phyloP scores from a whole-genome alignment of 2,888 invertebrate species.

The Melieria crassipennis region DNA sequence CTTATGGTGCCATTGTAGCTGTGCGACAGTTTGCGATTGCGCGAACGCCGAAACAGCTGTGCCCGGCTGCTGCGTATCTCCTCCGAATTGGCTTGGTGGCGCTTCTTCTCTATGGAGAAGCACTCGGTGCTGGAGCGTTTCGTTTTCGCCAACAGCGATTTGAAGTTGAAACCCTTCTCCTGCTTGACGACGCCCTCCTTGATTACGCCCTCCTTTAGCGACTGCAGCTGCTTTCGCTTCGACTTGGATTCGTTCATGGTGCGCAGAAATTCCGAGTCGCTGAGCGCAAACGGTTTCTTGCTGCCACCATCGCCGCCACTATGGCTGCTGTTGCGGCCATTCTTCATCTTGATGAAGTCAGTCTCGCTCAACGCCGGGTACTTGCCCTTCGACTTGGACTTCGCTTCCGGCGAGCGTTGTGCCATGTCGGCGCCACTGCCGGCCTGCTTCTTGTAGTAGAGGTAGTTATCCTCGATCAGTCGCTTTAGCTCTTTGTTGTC shows the following conservation, averaged over 20 bases:
- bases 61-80: constrained; percentile 50
- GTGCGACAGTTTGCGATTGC: constrained; percentile 63
- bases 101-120: constrained; percentile 60
- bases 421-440: constrained; percentile 21
- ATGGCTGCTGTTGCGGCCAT: constrained; percentile 47
- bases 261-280: constrained; percentile 64
- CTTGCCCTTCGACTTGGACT: constrained; percentile 43
- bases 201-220: constrained; percentile 40
- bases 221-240: constrained; percentile 45
- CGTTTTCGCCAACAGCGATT: constrained; percentile 60
- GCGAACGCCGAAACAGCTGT: constrained; percentile 57
- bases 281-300: constrained; percentile 60
- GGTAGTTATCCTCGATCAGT: constrained; percentile 65
- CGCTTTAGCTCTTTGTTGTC: constrained; percentile 65
- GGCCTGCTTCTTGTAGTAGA: constrained; percentile 62
- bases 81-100: constrained; percentile 60
- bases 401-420: background rate
- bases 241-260: constrained; percentile 50
- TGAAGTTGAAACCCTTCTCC: constrained; percentile 61
- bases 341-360: constrained; percentile 63
- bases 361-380: constrained; percentile 63
- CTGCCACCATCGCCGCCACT: constrained; percentile 44
- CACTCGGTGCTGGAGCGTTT: constrained; percentile 63
- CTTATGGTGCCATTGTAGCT: constrained; percentile 61
- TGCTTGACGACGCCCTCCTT: constrained; percentile 45